Evolutionary conservation across 2,888 invertebrate genomes (phyloP).

Genomic region (Melieria picta): DNA sequence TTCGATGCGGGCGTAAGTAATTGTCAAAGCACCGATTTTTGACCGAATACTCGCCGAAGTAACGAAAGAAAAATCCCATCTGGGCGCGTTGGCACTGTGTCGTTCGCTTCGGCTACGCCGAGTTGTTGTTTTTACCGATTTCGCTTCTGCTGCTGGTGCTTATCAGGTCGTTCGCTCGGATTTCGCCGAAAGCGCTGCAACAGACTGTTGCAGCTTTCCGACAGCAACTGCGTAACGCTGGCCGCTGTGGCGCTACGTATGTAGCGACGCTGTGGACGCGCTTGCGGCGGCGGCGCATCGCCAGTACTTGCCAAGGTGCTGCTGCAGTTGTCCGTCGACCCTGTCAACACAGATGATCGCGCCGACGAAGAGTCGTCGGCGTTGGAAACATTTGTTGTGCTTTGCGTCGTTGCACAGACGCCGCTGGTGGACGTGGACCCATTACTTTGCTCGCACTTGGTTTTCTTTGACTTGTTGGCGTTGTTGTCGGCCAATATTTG

Average conservation of each 20-base stretch:
- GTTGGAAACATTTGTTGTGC: slow-evolving; percentile 25
- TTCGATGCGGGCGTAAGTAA: background rate
- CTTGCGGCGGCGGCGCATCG: slow-evolving; percentile 52
- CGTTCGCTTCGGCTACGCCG: background rate
- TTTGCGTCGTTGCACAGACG: slow-evolving; percentile 34
- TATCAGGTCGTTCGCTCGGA: slow-evolving; percentile 76
- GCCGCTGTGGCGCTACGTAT: slow-evolving; percentile 80
- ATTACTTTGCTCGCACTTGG: slow-evolving; percentile 30
- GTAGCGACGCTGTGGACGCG: slow-evolving; percentile 76
- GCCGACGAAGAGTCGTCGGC: slow-evolving; percentile 29
- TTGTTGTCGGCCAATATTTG: slow-evolving; percentile 50
- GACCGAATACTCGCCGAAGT: slow-evolving; percentile 23
- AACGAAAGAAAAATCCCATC: background rate
- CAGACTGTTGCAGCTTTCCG: slow-evolving; percentile 87
- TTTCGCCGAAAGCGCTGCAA: slow-evolving; percentile 83
- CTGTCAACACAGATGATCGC: slow-evolving; percentile 31
- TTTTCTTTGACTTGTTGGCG: slow-evolving; percentile 34
- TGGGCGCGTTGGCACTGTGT: background rate
- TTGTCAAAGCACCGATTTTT: slow-evolving; percentile 33
- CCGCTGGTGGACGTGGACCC: slow-evolving; percentile 11
- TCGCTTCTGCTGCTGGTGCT: slow-evolving; percentile 50
- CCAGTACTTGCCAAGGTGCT: slow-evolving; percentile 34
- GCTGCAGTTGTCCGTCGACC: slow-evolving; percentile 32
- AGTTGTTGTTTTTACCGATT: slow-evolving; percentile 53
- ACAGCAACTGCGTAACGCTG: slow-evolving; percentile 86